phyloP scores from a whole-genome alignment of 2,888 invertebrate genomes.

The Tupiocoris notatus region DNA sequence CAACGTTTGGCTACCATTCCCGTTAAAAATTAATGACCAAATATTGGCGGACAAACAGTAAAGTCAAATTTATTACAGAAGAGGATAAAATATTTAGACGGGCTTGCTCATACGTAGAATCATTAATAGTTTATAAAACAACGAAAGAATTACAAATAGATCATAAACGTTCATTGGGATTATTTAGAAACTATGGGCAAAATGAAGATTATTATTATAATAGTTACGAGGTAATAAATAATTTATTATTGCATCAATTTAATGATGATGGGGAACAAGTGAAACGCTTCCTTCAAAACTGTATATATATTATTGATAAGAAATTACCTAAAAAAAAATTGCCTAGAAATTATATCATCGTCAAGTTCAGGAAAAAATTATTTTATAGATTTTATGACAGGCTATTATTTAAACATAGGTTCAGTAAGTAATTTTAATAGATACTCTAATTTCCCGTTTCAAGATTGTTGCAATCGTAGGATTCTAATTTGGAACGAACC shows the following conservation, averaged over 20 bases:
- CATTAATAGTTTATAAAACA: not conserved
- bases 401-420: not conserved
- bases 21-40: not conserved
- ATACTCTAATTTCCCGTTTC: not conserved
- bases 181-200: not conserved
- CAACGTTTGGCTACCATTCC: not conserved
- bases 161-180: not conserved
- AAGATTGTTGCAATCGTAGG: not conserved
- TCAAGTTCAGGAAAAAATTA: not conserved
- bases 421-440: not conserved
- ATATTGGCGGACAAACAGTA: not conserved
- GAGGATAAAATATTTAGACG: not conserved
- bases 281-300: not conserved
- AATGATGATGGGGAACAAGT: not conserved
- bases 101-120: not conserved
- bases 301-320: not conserved
- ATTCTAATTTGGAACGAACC: not conserved
- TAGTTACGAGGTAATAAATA: not conserved
- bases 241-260: not conserved
- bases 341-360: not conserved
- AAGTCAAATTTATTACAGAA: not conserved
- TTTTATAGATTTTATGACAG: not conserved
- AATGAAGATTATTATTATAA: not conserved
- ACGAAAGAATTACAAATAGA: not conserved
- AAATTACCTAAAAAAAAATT: not conserved